Evolutionary conservation across 2,113 vertebrate species (phyloP).

Genomic region (Phalacrocorax brasilianus): DNA sequence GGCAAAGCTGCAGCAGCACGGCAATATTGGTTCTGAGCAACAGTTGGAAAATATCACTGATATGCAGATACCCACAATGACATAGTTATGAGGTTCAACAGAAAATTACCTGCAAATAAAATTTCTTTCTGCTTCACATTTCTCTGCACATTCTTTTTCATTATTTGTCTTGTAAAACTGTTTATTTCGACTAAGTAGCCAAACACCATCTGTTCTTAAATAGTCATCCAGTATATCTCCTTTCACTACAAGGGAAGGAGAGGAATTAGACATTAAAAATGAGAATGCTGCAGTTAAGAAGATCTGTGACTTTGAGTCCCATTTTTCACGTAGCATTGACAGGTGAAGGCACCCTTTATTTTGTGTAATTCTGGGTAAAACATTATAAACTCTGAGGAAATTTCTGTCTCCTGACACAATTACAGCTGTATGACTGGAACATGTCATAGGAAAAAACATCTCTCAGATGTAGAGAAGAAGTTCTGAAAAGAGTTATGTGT

Average conservation of each 20-base stretch:
- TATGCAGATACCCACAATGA: background rate
- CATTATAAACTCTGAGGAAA: background rate
- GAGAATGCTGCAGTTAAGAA: background rate
- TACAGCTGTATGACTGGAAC: background rate
- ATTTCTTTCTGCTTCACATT: constrained; percentile 69
- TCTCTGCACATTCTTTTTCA: constrained; percentile 53
- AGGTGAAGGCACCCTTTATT: background rate
- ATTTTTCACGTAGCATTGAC: background rate
- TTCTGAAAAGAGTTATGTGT: no score
- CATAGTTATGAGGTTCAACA: background rate
- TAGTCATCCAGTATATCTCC: constrained; percentile 67
- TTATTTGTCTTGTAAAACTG: constrained; percentile 1
- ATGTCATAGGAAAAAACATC: background rate
- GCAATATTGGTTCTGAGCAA: background rate
- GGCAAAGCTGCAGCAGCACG: background rate
- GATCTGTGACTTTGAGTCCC: background rate
- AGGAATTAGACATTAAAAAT: background rate
- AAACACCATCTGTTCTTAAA: constrained; percentile 72
- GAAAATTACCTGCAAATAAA: constrained; percentile 76
- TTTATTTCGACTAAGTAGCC: constrained; percentile 24
- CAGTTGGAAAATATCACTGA: background rate
- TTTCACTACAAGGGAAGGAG: constrained; percentile 45
- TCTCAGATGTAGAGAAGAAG: background rate
- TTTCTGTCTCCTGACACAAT: background rate
- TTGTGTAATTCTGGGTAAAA: background rate